A percentile compares a stretch with the other conserved stretches of the same genome.
These are phyloP conservation scores for Prinia subflava DNA, from an alignment of 2,113 vertebrate genomes.

Conservation along the genomic window DNA sequence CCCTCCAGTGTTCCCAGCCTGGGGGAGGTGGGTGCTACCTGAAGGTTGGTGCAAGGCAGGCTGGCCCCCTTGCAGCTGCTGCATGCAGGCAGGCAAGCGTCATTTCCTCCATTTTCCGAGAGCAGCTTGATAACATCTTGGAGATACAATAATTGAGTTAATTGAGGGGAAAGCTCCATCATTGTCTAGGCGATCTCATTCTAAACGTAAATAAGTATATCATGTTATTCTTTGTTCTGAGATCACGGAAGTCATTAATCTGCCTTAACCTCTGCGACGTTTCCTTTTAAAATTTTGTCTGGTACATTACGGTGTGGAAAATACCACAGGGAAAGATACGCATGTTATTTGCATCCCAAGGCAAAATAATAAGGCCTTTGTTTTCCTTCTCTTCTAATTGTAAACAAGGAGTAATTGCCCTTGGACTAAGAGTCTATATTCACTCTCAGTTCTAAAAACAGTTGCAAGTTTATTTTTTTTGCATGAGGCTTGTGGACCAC, in stretches of 20 bases:
- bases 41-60: not conserved
- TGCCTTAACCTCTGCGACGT: conserved; percentile 47
- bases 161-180: conserved; percentile 33
- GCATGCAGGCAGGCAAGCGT: not conserved
- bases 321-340: not conserved
- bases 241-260: conserved; percentile 49
- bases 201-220: conserved; percentile 37
- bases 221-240: conserved; percentile 41
- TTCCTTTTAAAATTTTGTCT: conserved; percentile 40
- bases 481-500: not conserved
- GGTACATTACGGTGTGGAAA: conserved; percentile 28
- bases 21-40: not conserved
- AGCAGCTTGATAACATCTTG: not conserved
- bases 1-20: not conserved
- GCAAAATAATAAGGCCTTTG: conserved; percentile 45
- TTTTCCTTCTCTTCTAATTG: conserved; percentile 32
- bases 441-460: not conserved
- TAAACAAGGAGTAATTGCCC: conserved; percentile 43
- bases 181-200: conserved; percentile 17
- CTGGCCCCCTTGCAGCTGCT: not conserved
- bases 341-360: conserved; percentile 24
- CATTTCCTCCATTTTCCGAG: conserved; percentile 4
- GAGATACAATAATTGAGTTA: conserved; percentile 44
- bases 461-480: not conserved
- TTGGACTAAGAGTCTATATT: not conserved